Evolutionary conservation across 1,140 invertebrate genomes (phyloP), one percentile per base, ranked within the genome.

Genomic region (Pogonognathellus flavescens): DNA sequence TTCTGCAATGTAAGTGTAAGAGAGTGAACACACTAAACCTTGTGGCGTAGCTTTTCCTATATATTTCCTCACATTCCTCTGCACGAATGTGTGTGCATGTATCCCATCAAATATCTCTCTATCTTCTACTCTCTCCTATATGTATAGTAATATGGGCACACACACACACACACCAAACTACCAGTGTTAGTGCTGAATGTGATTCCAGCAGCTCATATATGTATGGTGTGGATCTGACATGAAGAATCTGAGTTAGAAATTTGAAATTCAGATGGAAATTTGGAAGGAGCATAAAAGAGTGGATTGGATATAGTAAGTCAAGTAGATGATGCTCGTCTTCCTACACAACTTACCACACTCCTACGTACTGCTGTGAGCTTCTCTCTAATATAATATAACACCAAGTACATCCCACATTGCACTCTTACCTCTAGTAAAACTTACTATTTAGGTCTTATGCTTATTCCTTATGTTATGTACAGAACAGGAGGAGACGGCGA

Each of bases 261-360:
- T 81, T 81, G 80, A 81, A 81, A 81, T 81, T 81, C 80, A 81
- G 53, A 81, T 81, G 18, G 53, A 81, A 81, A 81, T 81, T 81
- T 81, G n/a, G 52, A 81, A 81, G 50, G 55, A 55, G 13, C 16
- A 50, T 22, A 81, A 81, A 81, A 81, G 50, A 81, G 52, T 22
- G 80, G 55, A 80, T 80, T 50, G 41, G 72, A 22, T 80, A 80
- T 50, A 49, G 16, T 31, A 13, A 41, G 31, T 41, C 31, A 41
- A 41, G 31, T 41, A 41, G 31, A 41, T 41, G 31, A 41, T 41
- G n/a, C 25, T 16, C 18, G 1, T 70, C n/a, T 13, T 57, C 53
- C 53, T 57, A 57, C 53, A 41, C 31, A 41, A 41, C 31, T 41
- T 57, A 57, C 53, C n/a, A 57, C 53, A 57, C 53, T 14, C 2